Evolutionary conservation across 2,113 vertebrate species (phyloP).

Genomic region (Dipodomys spectabilis): DNA sequence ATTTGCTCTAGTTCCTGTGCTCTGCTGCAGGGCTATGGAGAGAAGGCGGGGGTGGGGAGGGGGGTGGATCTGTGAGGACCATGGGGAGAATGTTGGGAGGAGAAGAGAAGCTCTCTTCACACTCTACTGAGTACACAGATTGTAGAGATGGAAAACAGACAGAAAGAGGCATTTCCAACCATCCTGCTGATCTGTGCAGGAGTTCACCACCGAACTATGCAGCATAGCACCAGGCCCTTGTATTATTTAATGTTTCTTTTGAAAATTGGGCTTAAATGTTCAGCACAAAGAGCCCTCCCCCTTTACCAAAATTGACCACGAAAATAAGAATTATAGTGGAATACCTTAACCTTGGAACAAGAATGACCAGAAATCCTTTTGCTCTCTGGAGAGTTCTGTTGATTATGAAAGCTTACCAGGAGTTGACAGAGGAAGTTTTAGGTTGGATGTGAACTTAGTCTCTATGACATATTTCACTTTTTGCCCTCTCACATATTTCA

Average conservation of each 20-base stretch:
- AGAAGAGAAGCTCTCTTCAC: constrained; percentile 91
- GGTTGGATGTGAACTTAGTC: constrained; percentile 79
- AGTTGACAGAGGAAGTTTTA: constrained; percentile 86
- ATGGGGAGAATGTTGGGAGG: constrained; percentile 86
- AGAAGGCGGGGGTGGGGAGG: constrained; percentile 55
- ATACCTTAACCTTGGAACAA: constrained; percentile 64
- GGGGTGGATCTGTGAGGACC: constrained; percentile 80
- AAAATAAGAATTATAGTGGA: constrained; percentile 80
- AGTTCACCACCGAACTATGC: constrained; percentile 89
- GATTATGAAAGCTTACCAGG: constrained; percentile 83
- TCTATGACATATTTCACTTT: constrained; percentile 63
- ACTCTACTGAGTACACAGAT: constrained; percentile 92
- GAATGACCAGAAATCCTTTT: constrained; percentile 70
- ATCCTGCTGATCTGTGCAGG: constrained; percentile 87
- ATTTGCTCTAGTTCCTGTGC: constrained; percentile 98
- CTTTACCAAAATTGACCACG: constrained; percentile 78
- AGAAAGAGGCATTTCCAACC: constrained; percentile 90
- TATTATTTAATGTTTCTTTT: constrained; percentile 78
- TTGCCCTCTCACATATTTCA: constrained; percentile 72
- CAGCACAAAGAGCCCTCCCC: constrained; percentile 57
- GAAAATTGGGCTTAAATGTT: constrained; percentile 54
- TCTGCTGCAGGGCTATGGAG: constrained; percentile 91
- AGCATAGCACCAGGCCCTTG: constrained; percentile 84
- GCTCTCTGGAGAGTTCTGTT: constrained; percentile 82
- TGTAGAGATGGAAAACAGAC: constrained; percentile 91